phyloP scores from a whole-genome alignment of 2,888 invertebrate species.

The Melinopterus prodromus region DNA sequence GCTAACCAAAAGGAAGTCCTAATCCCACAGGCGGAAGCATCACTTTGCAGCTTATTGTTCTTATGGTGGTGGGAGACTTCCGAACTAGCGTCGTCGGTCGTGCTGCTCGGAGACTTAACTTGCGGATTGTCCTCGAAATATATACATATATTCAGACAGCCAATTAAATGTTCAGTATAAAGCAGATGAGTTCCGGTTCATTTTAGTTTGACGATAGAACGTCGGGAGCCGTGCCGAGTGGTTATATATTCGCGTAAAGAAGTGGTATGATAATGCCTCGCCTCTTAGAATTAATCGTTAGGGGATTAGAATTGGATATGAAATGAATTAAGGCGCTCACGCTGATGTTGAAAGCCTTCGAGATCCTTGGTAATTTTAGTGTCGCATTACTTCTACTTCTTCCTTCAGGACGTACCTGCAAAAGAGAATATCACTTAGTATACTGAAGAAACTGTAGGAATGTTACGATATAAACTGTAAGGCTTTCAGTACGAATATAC shows the following conservation, averaged over 20 bases:
- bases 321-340: background rate
- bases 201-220: background rate
- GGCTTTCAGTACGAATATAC: too few relatives aligned
- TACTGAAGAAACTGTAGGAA: too few relatives aligned
- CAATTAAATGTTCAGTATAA: background rate
- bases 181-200: background rate
- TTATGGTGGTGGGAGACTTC: background rate
- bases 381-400: background rate
- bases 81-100: background rate
- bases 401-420: background rate
- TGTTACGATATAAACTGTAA: too few relatives aligned
- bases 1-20: background rate
- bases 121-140: background rate
- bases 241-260: background rate
- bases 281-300: background rate
- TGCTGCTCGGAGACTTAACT: background rate
- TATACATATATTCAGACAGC: background rate
- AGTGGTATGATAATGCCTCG: background rate
- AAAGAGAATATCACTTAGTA: background rate
- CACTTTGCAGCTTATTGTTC: background rate
- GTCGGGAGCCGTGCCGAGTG: background rate
- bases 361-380: background rate
- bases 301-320: slow-evolving; percentile 4
- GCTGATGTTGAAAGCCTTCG: background rate
- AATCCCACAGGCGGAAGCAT: background rate